A percentile compares a stretch with the other conserved stretches of the same genome.
Evolutionary conservation across 2,797 vertebrate genomes (phyloP).

Genomic region (Sphenodon punctatus): DNA sequence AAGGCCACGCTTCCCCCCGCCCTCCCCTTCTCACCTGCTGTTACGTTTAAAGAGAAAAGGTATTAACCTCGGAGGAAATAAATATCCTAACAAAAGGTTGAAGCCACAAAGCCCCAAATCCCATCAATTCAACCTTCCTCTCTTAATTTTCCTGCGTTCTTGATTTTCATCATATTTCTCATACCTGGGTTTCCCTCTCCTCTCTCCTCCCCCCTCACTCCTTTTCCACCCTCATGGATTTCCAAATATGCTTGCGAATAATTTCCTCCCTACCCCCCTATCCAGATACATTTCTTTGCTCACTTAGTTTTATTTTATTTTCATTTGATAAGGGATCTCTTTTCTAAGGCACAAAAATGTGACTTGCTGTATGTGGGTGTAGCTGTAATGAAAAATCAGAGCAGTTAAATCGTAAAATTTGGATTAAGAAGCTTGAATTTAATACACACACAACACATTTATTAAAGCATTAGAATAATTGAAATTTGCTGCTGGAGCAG

Average conservation of each 20-base stretch:
- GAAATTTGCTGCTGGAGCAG: conserved; percentile 92
- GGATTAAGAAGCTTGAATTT: conserved; percentile 89
- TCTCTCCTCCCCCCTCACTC: not conserved
- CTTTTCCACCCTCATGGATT: not conserved
- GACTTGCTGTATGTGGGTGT: conserved; percentile 83
- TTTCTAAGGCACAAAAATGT: conserved; percentile 66
- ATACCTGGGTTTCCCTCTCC: not conserved
- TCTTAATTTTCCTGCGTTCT: conserved; percentile 47
- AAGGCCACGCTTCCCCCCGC: conserved; percentile 35
- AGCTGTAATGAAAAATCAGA: conserved; percentile 91
- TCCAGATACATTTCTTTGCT: not conserved
- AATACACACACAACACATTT: conserved; percentile 92
- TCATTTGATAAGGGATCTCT: conserved; percentile 41
- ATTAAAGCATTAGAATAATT: conserved; percentile 96
- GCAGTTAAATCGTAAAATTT: conserved; percentile 95
- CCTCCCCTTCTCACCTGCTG: conserved; percentile 51
- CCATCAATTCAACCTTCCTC: conserved; percentile 35
- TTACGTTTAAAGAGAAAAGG: conserved; percentile 63
- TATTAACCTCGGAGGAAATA: conserved; percentile 62
- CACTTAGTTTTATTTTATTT: conserved; percentile 34
- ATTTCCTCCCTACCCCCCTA: not conserved
- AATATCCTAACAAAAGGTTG: conserved; percentile 71
- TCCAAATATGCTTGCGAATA: not conserved
- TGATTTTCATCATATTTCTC: not conserved
- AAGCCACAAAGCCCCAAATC: conserved; percentile 47